Evolutionary conservation across 1,140 invertebrate species (phyloP), one percentile per base, ranked within the genome.

Genomic region (Rhizoglyphus robini): DNA sequence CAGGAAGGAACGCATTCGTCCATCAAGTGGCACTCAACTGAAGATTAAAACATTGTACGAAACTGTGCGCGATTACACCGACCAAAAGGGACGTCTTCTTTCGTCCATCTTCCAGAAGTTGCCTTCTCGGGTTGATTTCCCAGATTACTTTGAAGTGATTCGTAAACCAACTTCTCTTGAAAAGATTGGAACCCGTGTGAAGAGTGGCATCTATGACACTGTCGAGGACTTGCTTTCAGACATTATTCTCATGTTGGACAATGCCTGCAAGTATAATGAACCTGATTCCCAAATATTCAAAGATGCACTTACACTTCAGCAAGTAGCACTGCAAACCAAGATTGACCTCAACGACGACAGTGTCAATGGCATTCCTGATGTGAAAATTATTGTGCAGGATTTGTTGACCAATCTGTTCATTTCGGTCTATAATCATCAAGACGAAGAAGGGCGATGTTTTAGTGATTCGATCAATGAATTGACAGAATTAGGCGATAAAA

Each of bases 261-360:
- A 99, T 76, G 96, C 95, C 30, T 98, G 93, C 79, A 96, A 96
- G 78, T 99, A 96, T 75, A 99, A 99, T 76, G 96, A 99, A 75
- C 95, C 96, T 0, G 94, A 97, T 75, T 97, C 94, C 0, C 88
- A 95, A 74, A 96, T 99, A 70, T 99, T 99, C 75, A 97, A 97
- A 81, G 95, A 98, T 78, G 93, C 95, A 0, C 78, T 98, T 60
- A 87, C 91, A 34, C 76, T 99, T 67, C 93, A 97, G 78, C 79
- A 90, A 70, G 80, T 96, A 31, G 88, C 90, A 64, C 76, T 96
- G 48, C 90, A 96, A 79, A 91, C 91, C 34, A 96, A 96, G 74
- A 78, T 90, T 67, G 84, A 90, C 73, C 75, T 96, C 23, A 72
- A 73, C 47, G 86, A 88, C 65, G 88, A 90, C 68, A 85, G 88